phyloP scores from a whole-genome alignment of 1,140 invertebrate species.

The Zaprionus tsacasi region DNA sequence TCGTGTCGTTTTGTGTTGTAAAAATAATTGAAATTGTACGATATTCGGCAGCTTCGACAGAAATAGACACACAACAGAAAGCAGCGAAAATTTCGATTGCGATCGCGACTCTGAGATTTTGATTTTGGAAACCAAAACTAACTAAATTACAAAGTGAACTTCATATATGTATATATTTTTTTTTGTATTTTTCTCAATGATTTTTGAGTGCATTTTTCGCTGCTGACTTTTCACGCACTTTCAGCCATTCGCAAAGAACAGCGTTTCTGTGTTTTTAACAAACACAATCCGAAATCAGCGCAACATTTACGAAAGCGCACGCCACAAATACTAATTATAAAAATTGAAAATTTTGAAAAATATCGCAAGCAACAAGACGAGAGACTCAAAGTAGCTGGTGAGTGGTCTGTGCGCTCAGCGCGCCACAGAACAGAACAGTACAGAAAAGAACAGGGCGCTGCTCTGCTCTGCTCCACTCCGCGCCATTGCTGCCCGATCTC shows the following conservation, averaged over 20 bases:
- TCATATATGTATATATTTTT: neutral
- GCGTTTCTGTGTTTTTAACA: slow-evolving; percentile 41
- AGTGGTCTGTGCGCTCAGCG: slow-evolving; percentile 51
- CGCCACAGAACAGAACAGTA: slow-evolving; percentile 47
- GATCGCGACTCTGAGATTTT: slow-evolving; percentile 5
- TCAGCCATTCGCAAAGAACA: slow-evolving; percentile 42
- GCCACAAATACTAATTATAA: slow-evolving; percentile 83
- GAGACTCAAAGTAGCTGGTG: slow-evolving; percentile 59
- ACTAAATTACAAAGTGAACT: slow-evolving; percentile 25
- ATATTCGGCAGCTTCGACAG: slow-evolving; percentile 79
- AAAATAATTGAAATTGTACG: slow-evolving; percentile 81
- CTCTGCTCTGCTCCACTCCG: neutral
- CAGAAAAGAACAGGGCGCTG: slow-evolving; percentile 4
- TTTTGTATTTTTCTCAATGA: slow-evolving; percentile 1
- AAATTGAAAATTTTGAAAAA: slow-evolving; percentile 64
- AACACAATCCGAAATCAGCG: slow-evolving; percentile 75
- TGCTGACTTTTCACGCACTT: slow-evolving; percentile 56
- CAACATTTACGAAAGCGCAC: slow-evolving; percentile 81
- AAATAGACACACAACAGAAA: slow-evolving; percentile 77
- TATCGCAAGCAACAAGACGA: slow-evolving; percentile 66
- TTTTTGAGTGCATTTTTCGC: slow-evolving; percentile 4
- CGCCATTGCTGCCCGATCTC: slow-evolving; percentile 40
- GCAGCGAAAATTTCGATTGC: slow-evolving; percentile 44
- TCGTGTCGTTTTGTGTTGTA: slow-evolving; percentile 73
- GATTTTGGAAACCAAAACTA: slow-evolving; percentile 9